Evolutionary conservation across 1,140 invertebrate genomes (phyloP).

Genomic region (Monochamus saltuarius): DNA sequence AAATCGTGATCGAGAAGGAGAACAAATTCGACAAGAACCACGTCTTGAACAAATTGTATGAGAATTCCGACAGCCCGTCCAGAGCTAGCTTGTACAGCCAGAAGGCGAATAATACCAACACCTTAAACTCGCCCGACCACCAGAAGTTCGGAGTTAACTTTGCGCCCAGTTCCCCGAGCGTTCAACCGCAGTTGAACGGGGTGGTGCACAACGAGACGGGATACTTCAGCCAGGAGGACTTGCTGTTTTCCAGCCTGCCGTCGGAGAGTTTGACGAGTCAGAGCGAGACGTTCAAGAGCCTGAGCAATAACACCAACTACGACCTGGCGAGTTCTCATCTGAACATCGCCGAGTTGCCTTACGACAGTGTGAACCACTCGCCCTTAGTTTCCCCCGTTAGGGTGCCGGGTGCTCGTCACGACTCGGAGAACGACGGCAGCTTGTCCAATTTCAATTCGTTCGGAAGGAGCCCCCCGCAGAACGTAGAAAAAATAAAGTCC

Average conservation of each 20-base stretch:
- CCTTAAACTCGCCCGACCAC: constrained; percentile 13
- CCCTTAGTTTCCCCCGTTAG: background rate
- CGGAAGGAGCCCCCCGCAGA: constrained; percentile 34
- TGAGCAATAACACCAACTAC: constrained; percentile 30
- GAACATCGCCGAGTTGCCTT: constrained; percentile 41
- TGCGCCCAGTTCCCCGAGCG: background rate
- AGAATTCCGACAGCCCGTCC: constrained; percentile 13
- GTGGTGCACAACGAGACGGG: constrained; percentile 15
- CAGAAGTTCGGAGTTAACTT: constrained; percentile 6
- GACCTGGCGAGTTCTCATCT: constrained; percentile 37
- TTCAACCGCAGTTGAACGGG: constrained; percentile 4
- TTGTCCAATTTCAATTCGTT: constrained; percentile 31
- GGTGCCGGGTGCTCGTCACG: background rate
- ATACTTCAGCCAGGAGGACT: constrained; percentile 29
- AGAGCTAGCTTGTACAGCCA: constrained; percentile 4
- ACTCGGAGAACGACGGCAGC: constrained; percentile 4
- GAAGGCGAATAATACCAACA: background rate
- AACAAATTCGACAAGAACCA: constrained; percentile 46
- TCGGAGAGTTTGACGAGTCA: constrained; percentile 32
- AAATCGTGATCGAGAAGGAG: constrained; percentile 52
- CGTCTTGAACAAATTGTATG: constrained; percentile 48
- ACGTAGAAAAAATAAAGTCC: constrained; percentile 21
- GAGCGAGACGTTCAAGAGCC: constrained; percentile 37
- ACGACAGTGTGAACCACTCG: constrained; percentile 23
- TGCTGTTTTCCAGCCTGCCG: constrained; percentile 36